Conservation (phyloP, 1,140 invertebrate genomes). For the Ganaspis sp. region DNA sequence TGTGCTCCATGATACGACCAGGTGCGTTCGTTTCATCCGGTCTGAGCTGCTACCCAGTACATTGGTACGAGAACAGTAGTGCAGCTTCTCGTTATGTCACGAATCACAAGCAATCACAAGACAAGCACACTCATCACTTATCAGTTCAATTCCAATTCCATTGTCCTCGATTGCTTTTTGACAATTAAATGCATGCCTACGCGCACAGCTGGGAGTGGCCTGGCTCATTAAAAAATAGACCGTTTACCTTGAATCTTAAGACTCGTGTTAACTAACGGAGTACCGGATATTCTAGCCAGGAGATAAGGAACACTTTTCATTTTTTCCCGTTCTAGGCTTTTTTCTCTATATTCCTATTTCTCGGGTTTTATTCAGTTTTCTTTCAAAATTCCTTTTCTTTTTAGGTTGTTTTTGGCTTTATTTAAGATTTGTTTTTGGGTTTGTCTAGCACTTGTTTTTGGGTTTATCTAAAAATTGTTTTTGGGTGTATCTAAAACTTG, state of each 20-base stretch:
- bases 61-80: background rate
- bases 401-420: no score
- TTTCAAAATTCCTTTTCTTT: background rate
- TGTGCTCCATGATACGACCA: conserved; percentile 59
- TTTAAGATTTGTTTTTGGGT: no score
- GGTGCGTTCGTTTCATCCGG: conserved; percentile 54
- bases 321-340: background rate
- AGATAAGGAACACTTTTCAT: background rate
- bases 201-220: background rate
- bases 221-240: background rate
- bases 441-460: no score
- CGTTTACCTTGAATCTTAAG: background rate
- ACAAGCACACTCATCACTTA: background rate
- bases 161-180: background rate
- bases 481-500: no score
- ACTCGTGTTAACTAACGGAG: background rate
- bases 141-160: background rate
- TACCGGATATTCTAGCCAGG: background rate
- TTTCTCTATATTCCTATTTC: background rate
- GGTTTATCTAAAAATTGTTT: no score
- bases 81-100: conserved; percentile 58
- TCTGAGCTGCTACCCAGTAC: background rate
- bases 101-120: conserved; percentile 49
- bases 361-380: no score
- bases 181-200: background rate